Percentiles rank a stretch among this genome's conserved stretches.
phyloP scores from a whole-genome alignment of 2,113 vertebrate genomes.

The Grammomys dolichurus region DNA sequence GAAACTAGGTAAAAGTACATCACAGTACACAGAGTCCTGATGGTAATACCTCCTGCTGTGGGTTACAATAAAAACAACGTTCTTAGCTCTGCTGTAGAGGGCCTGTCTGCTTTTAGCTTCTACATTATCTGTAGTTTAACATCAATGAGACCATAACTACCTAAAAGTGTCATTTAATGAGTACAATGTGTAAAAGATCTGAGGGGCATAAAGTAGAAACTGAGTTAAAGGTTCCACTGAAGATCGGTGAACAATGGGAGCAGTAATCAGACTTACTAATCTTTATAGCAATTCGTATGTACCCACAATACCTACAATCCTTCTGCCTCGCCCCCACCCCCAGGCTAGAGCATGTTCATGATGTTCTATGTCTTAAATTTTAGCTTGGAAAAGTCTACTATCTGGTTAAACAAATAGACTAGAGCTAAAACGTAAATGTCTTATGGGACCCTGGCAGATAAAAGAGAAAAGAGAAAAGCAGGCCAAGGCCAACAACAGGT shows the following conservation, averaged over 20 bases:
- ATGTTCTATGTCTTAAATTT: background rate
- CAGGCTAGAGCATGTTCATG: background rate
- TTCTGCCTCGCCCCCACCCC: background rate
- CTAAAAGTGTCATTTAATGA: background rate
- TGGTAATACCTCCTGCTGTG: background rate
- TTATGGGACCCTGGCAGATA: background rate
- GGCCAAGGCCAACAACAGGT: background rate
- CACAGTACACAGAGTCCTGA: background rate
- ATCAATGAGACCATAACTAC: background rate
- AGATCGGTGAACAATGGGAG: background rate
- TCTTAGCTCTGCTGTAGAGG: background rate
- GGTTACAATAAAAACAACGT: background rate
- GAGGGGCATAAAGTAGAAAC: background rate
- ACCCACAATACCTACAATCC: background rate
- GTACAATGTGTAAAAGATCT: background rate
- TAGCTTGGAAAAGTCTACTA: slow-evolving; percentile 13
- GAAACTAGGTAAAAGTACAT: background rate
- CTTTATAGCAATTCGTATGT: background rate
- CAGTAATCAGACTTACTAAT: background rate
- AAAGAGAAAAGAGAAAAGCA: background rate
- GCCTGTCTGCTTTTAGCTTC: background rate
- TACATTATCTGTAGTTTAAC: background rate
- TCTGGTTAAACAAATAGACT: background rate
- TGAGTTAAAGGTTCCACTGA: background rate
- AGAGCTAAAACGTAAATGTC: background rate